A percentile compares a stretch with the other conserved stretches of the same genome.
Conservation (phyloP, 2,888 invertebrate genomes). For the Habroteleia sp. region DNA sequence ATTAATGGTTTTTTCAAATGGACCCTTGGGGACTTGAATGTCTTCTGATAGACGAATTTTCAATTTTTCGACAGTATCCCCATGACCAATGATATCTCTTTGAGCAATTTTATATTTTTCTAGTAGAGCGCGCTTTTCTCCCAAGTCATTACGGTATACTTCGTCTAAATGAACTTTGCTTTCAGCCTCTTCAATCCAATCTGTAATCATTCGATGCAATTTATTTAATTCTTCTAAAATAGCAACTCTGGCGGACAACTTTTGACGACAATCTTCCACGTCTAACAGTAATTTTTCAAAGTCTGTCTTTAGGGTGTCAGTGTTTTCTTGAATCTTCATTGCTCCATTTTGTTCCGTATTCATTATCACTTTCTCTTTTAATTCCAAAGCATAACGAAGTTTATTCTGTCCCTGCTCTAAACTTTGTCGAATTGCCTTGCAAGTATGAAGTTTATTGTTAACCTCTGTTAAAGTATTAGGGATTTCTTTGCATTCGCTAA, state of each 20-base stretch:
- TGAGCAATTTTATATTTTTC: slow-evolving; percentile 93
- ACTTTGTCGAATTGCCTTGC: slow-evolving; percentile 93
- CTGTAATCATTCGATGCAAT: slow-evolving; percentile 88
- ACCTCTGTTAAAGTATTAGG: slow-evolving; percentile 92
- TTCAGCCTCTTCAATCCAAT: slow-evolving; percentile 95
- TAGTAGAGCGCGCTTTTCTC: slow-evolving; percentile 93
- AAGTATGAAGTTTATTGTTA: slow-evolving; percentile 91
- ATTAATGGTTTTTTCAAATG: slow-evolving; percentile 87
- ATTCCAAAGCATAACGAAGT: slow-evolving; percentile 90
- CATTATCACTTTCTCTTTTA: slow-evolving; percentile 96
- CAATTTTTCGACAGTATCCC: slow-evolving; percentile 89
- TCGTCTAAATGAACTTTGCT: slow-evolving; percentile 90
- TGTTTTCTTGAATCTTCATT: slow-evolving; percentile 94
- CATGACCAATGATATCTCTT: slow-evolving; percentile 90
- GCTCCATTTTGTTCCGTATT: slow-evolving; percentile 95
- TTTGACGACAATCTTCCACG: slow-evolving; percentile 89
- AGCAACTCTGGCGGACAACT: slow-evolving; percentile 87
- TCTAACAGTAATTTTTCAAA: slow-evolving; percentile 93
- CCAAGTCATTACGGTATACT: slow-evolving; percentile 89
- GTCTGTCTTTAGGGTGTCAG: slow-evolving; percentile 92
- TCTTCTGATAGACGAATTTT: slow-evolving; percentile 89
- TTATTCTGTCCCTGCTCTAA: slow-evolving; percentile 96
- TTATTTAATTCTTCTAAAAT: slow-evolving; percentile 94
- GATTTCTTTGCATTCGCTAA: slow-evolving; percentile 90
- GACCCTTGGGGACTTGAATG: slow-evolving; percentile 84